Percentiles rank a stretch among this genome's conserved stretches.
phyloP scores from a whole-genome alignment of 2,888 invertebrate species.

The Aricia artaxerxes region DNA sequence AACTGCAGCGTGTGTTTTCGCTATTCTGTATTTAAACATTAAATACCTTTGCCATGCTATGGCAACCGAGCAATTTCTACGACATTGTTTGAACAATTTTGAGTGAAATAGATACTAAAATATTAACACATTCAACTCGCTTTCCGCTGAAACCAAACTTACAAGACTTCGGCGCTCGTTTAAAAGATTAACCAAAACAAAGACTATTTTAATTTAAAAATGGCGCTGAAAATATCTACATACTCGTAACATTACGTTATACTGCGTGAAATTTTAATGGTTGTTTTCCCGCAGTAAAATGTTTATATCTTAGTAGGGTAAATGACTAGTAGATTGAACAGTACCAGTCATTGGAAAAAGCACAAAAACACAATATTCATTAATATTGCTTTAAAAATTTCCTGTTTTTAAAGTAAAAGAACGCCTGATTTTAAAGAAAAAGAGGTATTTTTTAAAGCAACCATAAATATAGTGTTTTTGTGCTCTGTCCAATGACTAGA shows the following conservation, averaged over 20 bases:
- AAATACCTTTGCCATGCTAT: not conserved
- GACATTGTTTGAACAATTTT: constrained; percentile 1
- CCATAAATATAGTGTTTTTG: too few species aligned
- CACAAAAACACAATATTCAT: too few species aligned
- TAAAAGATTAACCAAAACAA: not conserved
- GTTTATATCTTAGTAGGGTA: too few species aligned
- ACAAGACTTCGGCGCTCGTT: not conserved
- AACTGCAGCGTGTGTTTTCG: not conserved
- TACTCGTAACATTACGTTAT: not conserved
- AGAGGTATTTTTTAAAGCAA: too few species aligned
- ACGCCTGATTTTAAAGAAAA: too few species aligned
- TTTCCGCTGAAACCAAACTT: not conserved
- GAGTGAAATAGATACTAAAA: not conserved
- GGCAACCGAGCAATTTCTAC: not conserved
- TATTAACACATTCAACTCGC: not conserved
- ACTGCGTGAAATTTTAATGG: too few species aligned
- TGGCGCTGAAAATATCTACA: not conserved
- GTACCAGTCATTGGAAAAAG: too few species aligned
- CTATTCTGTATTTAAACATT: not conserved
- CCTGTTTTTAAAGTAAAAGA: too few species aligned
- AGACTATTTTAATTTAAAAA: not conserved
- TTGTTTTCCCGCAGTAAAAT: too few species aligned
- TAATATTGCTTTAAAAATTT: too few species aligned
- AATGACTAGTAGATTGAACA: too few species aligned
- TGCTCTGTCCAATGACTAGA: too few species aligned